phyloP scores from a whole-genome alignment of 1,140 invertebrate species.

The Lamellibrachia luymesi region DNA sequence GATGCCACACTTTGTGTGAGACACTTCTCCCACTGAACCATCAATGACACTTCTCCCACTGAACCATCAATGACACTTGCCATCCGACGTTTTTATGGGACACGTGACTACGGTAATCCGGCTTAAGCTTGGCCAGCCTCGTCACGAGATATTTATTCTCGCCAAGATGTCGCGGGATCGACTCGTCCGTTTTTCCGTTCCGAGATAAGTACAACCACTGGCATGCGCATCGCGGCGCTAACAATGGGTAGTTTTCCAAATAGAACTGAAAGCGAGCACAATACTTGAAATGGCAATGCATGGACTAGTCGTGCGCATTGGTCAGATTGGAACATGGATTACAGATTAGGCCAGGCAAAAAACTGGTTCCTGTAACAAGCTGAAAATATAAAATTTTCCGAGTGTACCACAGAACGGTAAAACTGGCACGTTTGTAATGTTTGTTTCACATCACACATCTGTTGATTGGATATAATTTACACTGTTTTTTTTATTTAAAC shows the following conservation, averaged over 20 bases:
- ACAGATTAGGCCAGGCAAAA: not conserved
- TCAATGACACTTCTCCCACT: not conserved
- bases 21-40: not conserved
- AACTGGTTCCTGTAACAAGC: not conserved
- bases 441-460: not conserved
- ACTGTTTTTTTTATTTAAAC: too few species aligned
- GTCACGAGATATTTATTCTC: not conserved
- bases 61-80: not conserved
- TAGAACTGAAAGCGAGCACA: not conserved
- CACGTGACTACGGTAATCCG: not conserved
- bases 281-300: not conserved
- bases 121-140: not conserved
- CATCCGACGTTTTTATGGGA: not conserved
- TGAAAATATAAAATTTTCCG: not conserved
- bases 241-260: not conserved
- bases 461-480: too few species aligned
- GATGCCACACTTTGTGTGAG: not conserved
- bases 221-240: not conserved
- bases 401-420: not conserved
- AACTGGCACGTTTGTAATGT: not conserved
- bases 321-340: not conserved
- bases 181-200: not conserved
- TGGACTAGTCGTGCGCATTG: not conserved
- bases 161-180: not conserved
- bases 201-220: not conserved